Evolutionary conservation across 2,888 invertebrate genomes (phyloP), one percentile per base, ranked within the genome.

Genomic region (Stegophylla sp.): DNA sequence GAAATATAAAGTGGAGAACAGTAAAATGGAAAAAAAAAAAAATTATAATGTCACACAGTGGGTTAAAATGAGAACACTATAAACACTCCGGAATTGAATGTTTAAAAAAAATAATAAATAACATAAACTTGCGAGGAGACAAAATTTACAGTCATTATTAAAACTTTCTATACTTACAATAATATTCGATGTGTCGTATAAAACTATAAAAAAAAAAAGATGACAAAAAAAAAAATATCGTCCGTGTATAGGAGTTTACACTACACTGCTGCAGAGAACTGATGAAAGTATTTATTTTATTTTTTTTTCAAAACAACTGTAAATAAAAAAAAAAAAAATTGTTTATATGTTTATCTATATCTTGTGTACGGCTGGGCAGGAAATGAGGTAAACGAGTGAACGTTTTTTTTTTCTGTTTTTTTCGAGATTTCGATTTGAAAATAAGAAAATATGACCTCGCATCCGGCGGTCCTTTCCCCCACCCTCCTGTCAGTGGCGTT

Each of bases 301-400:
- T n/a, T n/a, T n/a, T n/a, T n/a, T n/a, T n/a, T n/a, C n/a, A n/a
- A n/a, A n/a, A 53, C 1, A 15, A 48, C n/a, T 48, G 28, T 23
- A 67, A 34, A 34, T 34, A 34, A 34, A 34, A 34, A n/a, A n/a
- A 67, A 67, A 17, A 48, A 28, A 28, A 67, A 67, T 48, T 45
- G 26, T 26, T 23, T 48, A 9, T 67, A 48, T 48, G 12, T 67
- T 67, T 48, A 48, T 67, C 67, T 17, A 67, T 28, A 28, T 12
- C 15, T 28, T n/a, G n/a, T 48, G 26, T n/a, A 17, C n/a, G 23
- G 10, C 1, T 26, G 28, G n/a, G n/a, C 28, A n/a, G 28, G 51
- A 69, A 69, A 69, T 28, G 20, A 71, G 34, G 3, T 20, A 34
- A 53, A 53, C 28, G 48, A 28, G n/a, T 26, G 26, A 26, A 59